phyloP scores from a whole-genome alignment of 2,797 vertebrate genomes.

The Sebastolobus altivelis region DNA sequence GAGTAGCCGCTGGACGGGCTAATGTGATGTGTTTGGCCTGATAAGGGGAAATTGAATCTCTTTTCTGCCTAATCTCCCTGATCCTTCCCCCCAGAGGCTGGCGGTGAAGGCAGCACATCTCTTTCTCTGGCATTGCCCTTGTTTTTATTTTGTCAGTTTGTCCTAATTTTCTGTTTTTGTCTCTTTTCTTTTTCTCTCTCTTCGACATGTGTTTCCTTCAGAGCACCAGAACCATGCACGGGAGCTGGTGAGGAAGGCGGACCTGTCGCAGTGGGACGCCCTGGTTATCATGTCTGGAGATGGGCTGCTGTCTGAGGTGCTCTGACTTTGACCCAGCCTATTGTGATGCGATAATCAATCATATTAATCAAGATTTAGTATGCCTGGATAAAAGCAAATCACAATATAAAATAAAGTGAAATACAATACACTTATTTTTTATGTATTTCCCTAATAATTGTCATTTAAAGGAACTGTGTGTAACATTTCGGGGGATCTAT shows the following conservation, averaged over 20 bases:
- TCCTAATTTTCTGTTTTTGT: constrained; percentile 4
- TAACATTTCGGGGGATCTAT: accelerated
- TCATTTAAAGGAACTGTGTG: neutral
- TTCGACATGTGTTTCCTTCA: constrained; percentile 55
- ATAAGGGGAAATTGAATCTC: constrained; percentile 74
- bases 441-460: neutral
- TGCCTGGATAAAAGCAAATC: neutral
- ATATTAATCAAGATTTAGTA: neutral
- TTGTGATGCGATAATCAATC: neutral
- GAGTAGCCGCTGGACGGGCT: constrained; percentile 71
- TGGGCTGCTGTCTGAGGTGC: constrained; percentile 93
- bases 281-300: constrained; percentile 94
- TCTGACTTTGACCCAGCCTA: neutral
- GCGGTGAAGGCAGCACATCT: constrained; percentile 41
- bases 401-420: neutral
- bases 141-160: constrained; percentile 26
- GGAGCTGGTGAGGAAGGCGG: constrained; percentile 89
- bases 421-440: neutral
- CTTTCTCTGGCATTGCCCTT: constrained; percentile 43
- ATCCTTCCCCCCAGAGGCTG: constrained; percentile 65
- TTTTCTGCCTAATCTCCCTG: constrained; percentile 71
- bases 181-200: neutral
- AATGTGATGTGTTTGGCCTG: constrained; percentile 71
- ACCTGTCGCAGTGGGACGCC: constrained; percentile 91
- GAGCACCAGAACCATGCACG: constrained; percentile 92